Percentiles rank a stretch among this genome's conserved stretches.
These are phyloP conservation scores for Lasioglossum baleicum DNA, from an alignment of 1,140 invertebrate species.

Conservation along the genomic window DNA sequence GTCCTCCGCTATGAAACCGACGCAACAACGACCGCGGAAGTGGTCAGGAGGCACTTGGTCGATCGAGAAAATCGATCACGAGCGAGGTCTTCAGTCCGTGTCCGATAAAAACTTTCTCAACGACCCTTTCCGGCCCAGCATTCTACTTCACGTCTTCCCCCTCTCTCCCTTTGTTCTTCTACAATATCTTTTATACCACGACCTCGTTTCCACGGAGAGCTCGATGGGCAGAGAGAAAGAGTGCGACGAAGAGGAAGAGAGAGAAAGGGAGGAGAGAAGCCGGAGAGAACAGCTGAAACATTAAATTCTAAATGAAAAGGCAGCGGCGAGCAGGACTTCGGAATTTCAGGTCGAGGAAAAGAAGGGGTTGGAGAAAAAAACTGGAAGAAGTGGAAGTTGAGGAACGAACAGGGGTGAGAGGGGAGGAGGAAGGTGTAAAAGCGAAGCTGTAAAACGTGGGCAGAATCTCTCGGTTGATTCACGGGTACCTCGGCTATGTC, in stretches of 20 bases:
- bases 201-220: conserved; percentile 40
- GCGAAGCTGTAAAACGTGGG: conserved; percentile 56
- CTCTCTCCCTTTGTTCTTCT: conserved; percentile 33
- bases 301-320: conserved; percentile 56
- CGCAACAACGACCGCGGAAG: background rate
- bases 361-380: background rate
- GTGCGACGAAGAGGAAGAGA: background rate
- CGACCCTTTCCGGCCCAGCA: conserved; percentile 22
- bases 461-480: conserved; percentile 36
- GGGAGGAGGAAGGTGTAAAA: conserved; percentile 32
- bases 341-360: conserved; percentile 43
- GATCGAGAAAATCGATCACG: conserved; percentile 31
- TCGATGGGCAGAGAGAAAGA: background rate
- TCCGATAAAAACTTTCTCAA: conserved; percentile 43
- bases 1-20: background rate
- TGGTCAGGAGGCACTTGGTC: background rate
- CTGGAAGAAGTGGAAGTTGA: no score
- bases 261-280: no score
- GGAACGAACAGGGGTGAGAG: background rate
- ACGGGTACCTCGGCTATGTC: background rate
- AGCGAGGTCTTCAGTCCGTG: background rate
- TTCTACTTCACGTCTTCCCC: conserved; percentile 31
- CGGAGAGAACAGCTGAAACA: conserved; percentile 46
- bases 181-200: conserved; percentile 49
- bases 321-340: conserved; percentile 26